Percentiles rank a stretch among this genome's conserved stretches.
phyloP scores from a whole-genome alignment of 2,797 vertebrate genomes.

The Vespertilio murinus region DNA sequence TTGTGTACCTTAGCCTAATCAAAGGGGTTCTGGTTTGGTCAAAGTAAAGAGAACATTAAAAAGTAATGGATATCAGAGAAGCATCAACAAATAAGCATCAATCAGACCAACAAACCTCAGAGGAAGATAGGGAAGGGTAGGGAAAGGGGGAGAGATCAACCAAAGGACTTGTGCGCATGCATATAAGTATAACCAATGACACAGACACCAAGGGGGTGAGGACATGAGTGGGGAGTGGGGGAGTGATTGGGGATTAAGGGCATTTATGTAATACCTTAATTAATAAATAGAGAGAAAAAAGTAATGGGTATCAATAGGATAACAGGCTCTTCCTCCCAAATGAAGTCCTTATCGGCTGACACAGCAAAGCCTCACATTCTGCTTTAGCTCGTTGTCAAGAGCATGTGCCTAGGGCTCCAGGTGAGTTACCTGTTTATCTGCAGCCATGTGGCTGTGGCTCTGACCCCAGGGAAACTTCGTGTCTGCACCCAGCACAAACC shows the following conservation, averaged over 20 bases:
- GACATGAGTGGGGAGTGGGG: no score
- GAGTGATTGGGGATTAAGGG: no score
- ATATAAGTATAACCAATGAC: no score
- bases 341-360: background rate
- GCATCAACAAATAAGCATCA: no score
- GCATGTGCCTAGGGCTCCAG: rapidly evolving
- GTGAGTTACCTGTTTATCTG: rapidly evolving
- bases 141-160: no score
- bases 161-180: no score
- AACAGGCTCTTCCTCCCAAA: conserved; percentile 2
- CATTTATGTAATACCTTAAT: no score
- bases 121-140: no score
- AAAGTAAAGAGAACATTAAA: conserved; percentile 55
- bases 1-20: conserved; percentile 8
- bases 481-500: rapidly evolving
- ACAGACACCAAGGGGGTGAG: no score
- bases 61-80: conserved; percentile 12
- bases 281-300: no score
- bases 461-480: background rate
- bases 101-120: no score
- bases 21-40: conserved; percentile 43
- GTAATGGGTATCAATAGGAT: background rate
- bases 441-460: rapidly evolving
- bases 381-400: rapidly evolving
- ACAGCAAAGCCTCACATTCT: background rate